Conservation (phyloP, 2,888 invertebrate species). For the Cryptocephalus primarius region DNA sequence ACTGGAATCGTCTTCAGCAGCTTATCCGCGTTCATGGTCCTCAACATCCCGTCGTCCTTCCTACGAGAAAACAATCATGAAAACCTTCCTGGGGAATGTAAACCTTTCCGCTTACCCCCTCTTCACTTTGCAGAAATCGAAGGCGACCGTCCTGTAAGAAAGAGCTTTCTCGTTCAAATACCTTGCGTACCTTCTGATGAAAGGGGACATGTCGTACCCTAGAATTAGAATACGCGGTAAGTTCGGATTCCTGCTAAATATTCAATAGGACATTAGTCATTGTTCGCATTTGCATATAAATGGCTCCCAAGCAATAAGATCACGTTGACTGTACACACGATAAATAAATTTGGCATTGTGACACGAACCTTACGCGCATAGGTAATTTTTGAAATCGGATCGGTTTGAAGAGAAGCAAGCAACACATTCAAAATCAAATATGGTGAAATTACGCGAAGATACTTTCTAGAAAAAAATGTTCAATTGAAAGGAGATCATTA, state of each 20-base stretch:
- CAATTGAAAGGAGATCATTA: no score
- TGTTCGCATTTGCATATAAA: no score
- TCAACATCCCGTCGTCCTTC: slow-evolving; percentile 92
- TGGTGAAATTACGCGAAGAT: no score
- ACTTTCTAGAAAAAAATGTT: no score
- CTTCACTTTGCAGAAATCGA: slow-evolving; percentile 99
- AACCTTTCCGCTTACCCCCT: slow-evolving; percentile 65
- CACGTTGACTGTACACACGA: no score
- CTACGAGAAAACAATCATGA: slow-evolving; percentile 40
- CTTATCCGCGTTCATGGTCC: slow-evolving; percentile 97
- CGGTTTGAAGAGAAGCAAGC: no score
- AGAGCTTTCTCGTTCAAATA: slow-evolving; percentile 98
- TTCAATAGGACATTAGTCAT: no score
- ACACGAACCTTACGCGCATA: no score
- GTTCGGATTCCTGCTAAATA: no score
- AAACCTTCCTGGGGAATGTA: not conserved
- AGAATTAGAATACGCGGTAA: slow-evolving; percentile 5
- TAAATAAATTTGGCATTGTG: not conserved
- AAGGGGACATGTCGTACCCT: slow-evolving; percentile 68
- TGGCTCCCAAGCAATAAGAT: no score
- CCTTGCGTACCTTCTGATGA: slow-evolving; percentile 94
- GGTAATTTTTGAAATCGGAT: no score
- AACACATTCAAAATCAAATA: no score
- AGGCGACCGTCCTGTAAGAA: slow-evolving; percentile 96
- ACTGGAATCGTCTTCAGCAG: slow-evolving; percentile 92